Evolutionary conservation across 35 echinoderm and acorn worm species (phyloP).

Genomic region (Ptychodera flava): DNA sequence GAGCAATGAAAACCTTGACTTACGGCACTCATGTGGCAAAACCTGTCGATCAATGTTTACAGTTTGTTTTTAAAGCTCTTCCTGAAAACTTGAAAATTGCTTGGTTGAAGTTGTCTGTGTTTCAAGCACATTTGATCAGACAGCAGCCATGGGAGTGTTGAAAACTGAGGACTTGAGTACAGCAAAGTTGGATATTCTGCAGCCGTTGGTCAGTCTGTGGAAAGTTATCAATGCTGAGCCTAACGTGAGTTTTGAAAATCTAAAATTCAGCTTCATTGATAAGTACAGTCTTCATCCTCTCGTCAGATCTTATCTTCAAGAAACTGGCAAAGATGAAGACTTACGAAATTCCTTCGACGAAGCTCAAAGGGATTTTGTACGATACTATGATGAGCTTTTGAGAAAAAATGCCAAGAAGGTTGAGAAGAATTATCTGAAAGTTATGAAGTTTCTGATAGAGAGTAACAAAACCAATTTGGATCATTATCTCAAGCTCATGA

Average conservation of each 20-base stretch:
- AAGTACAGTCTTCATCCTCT: neutral
- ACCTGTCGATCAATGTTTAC: neutral
- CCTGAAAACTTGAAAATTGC: neutral
- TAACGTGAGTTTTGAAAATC: neutral
- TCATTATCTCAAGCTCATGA: neutral
- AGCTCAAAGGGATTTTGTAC: neutral
- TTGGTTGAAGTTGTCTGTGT: neutral
- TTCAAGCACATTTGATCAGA: neutral
- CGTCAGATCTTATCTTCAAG: neutral
- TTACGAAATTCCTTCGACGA: neutral
- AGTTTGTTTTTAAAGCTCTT: neutral
- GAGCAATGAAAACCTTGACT: neutral
- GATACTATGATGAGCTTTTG: neutral
- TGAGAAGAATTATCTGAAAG: neutral
- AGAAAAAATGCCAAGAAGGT: neutral
- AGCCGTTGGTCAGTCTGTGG: neutral
- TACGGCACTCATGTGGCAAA: neutral
- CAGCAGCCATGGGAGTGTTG: neutral
- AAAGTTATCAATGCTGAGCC: neutral
- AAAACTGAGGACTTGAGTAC: neutral
- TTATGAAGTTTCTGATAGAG: neutral
- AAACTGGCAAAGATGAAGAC: neutral
- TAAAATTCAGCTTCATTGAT: neutral
- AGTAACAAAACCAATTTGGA: neutral
- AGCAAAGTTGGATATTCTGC: neutral